phyloP scores from a whole-genome alignment of 1,140 invertebrate genomes.

The Aporrectodea caliginosa region DNA sequence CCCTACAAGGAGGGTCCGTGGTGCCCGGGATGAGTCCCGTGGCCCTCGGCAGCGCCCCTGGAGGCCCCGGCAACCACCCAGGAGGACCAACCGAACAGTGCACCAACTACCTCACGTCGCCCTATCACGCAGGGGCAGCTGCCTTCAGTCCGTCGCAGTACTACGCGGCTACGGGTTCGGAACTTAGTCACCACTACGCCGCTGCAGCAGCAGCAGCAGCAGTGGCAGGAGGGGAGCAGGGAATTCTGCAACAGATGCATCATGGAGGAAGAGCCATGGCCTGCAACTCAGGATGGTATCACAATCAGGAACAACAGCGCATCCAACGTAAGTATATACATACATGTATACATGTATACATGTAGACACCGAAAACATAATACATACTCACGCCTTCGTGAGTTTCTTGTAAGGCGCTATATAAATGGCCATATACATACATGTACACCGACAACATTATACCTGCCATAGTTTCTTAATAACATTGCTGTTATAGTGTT shows the following conservation, averaged over 20 bases:
- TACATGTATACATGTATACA: no score
- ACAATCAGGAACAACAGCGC: not conserved
- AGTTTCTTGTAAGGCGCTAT: no score
- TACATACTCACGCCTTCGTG: no score
- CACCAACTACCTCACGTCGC: not conserved
- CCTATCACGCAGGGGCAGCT: not conserved
- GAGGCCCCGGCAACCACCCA: not conserved
- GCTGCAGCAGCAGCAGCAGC: no score
- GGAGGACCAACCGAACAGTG: not conserved
- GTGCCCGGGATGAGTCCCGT: constrained; percentile 1
- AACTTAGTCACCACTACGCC: not conserved
- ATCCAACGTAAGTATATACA: not conserved
- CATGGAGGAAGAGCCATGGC: not conserved
- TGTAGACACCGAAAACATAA: no score
- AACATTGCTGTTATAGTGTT: no score
- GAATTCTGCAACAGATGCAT: no score
- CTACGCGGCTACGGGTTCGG: not conserved
- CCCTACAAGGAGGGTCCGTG: not conserved
- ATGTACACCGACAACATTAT: no score
- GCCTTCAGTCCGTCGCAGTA: not conserved
- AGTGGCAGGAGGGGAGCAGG: not conserved
- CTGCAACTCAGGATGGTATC: not conserved
- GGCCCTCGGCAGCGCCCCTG: not conserved
- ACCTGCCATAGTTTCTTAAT: no score
- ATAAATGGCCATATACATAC: no score